Evolutionary conservation across 1,140 invertebrate genomes (phyloP), one percentile per base, ranked within the genome.

Genomic region (Amphibalanus amphitrite): DNA sequence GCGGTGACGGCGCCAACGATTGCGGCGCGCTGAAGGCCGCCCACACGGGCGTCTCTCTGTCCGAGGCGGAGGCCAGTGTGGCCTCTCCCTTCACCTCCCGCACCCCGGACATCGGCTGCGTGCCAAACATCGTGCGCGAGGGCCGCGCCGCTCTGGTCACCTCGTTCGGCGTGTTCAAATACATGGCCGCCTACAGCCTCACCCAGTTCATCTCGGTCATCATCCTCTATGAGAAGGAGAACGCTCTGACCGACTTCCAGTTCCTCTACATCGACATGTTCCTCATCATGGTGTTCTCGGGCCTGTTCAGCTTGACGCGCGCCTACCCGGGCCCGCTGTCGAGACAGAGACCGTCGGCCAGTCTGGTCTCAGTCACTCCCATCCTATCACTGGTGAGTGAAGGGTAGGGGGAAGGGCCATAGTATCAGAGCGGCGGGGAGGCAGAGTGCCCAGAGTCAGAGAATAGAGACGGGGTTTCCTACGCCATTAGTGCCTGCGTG

Each of bases 81-180:
- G 95, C 95, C 0, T 92, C 92, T 8, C 93, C 95, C 3, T 97
- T 98, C 78, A 97, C 94, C 0, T 96, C 93, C 0, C 88, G 90
- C 76, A 87, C 89, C 69, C 86, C 90, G 29, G 90, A 95, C 79
- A 96, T 97, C 68, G 86, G 87, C 4, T 97, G 94, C 81, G 88
- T 97, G 23, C 86, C 91, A 13, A 86, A 80, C 69, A 85, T 82
- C 76, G 85, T 87, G 69, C 81, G 81, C 78, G 84, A 81, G 77
- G n/a, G 91, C 93, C 85, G 95, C 28, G 91, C 90, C 70, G 91
- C 95, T 0, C 82, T 98, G 59, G 92, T 95, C 40, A 97, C 95
- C 0, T 94, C 92, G 0, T 97, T 97, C 82, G 91, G 93, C 23
- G 90, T 95, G 71, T 96, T 98, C 82, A 97, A 97, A 79, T 97